Evolutionary conservation across 2,113 vertebrate genomes (phyloP).

Genomic region (Boleophthalmus pectinirostris): DNA sequence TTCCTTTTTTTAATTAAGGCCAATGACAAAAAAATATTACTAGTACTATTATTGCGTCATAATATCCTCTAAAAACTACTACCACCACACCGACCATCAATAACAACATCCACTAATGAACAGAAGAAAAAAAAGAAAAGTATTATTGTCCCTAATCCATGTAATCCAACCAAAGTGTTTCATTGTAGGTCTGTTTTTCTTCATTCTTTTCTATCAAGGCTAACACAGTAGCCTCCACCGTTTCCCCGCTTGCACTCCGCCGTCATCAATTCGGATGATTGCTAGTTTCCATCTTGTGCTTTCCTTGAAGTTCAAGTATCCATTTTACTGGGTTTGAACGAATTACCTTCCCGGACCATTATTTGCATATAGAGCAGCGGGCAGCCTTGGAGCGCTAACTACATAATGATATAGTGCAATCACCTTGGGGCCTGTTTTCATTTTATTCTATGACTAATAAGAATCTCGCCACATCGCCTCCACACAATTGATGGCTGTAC

Average conservation of each 20-base stretch:
- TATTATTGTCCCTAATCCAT: background rate
- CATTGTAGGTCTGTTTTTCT: background rate
- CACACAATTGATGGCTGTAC: background rate
- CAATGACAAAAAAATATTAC: too few relatives aligned
- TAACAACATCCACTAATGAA: too few relatives aligned
- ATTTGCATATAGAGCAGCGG: constrained; percentile 6
- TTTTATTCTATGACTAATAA: constrained; percentile 6
- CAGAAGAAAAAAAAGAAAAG: too few relatives aligned
- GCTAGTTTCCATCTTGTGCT: constrained; percentile 1
- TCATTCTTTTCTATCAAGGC: background rate
- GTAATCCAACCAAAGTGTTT: background rate
- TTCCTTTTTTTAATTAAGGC: too few relatives aligned
- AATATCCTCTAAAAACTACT: too few relatives aligned
- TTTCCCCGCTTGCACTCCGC: background rate
- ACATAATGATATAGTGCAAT: constrained; percentile 9
- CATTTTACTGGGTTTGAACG: constrained; percentile 6
- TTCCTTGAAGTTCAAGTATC: constrained; percentile 11
- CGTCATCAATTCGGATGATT: background rate
- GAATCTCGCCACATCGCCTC: background rate
- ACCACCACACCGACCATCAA: too few relatives aligned
- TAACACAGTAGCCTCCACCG: background rate
- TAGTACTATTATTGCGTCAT: too few relatives aligned
- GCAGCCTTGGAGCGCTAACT: constrained; percentile 10
- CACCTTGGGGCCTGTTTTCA: constrained; percentile 10
- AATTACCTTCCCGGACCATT: constrained; percentile 3